Conservation (phyloP, 2,797 vertebrate species). For the Pyrocephalus nanus region DNA sequence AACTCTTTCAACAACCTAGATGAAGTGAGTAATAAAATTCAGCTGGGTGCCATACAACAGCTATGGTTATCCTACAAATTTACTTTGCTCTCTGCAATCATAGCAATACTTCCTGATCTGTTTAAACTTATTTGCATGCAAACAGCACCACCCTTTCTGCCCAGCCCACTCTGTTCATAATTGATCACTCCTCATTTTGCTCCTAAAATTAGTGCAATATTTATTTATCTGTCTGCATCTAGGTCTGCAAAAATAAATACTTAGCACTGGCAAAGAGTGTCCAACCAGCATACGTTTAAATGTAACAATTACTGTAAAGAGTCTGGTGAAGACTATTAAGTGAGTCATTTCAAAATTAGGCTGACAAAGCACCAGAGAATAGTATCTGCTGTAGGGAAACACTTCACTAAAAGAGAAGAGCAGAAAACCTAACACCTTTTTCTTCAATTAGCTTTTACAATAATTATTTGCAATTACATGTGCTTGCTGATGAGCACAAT, state of each 20-base stretch:
- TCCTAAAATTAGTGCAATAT: neutral
- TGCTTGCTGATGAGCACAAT: neutral
- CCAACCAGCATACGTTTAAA: neutral
- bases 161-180: neutral
- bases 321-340: neutral
- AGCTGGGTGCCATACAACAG: neutral
- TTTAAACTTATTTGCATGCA: slow-evolving; percentile 18
- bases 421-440: neutral
- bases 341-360: neutral
- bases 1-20: neutral
- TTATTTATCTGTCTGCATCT: neutral
- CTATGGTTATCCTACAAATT: neutral
- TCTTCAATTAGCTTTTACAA: neutral
- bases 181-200: neutral
- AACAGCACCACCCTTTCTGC: neutral
- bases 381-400: neutral
- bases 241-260: slow-evolving; percentile 3
- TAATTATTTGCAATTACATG: neutral
- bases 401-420: neutral
- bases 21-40: neutral
- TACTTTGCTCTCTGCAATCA: neutral
- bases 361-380: neutral
- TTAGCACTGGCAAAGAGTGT: neutral
- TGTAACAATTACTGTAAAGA: neutral
- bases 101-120: neutral